Conservation (phyloP, 2,113 vertebrate genomes). For the Upupa epops region DNA sequence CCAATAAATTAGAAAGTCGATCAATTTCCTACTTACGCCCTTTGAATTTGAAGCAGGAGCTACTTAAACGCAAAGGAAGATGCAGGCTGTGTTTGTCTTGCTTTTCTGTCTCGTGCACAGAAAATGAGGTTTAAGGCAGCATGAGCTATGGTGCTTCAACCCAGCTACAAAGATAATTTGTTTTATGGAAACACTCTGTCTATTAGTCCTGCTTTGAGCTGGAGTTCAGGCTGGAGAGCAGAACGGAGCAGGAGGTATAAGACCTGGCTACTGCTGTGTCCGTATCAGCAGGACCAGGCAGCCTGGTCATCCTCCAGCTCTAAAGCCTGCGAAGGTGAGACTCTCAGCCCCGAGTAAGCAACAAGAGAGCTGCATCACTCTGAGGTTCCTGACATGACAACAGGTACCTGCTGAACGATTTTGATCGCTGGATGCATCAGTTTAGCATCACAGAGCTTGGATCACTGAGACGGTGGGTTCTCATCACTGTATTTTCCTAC, state of each 20-base stretch:
- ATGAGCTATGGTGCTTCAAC: background rate
- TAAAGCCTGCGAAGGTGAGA: rapidly evolving
- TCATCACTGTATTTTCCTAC: background rate
- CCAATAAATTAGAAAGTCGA: conserved; percentile 67
- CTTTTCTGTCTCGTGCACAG: conserved; percentile 4
- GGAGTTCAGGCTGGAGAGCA: background rate
- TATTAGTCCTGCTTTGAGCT: background rate
- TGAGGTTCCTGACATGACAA: background rate
- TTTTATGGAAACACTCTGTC: conserved; percentile 7
- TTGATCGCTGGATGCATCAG: rapidly evolving
- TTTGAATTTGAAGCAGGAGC: conserved; percentile 61
- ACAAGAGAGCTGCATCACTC: rapidly evolving
- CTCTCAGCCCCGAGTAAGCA: background rate
- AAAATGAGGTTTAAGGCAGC: conserved; percentile 13
- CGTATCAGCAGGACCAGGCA: background rate
- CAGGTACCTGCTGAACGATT: background rate
- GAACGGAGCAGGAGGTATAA: background rate
- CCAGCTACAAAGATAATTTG: conserved; percentile 16
- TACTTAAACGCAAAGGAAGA: conserved; percentile 22
- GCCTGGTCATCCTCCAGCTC: background rate
- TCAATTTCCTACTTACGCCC: conserved; percentile 55
- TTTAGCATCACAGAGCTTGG: rapidly evolving
- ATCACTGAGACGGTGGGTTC: background rate
- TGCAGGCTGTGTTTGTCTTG: background rate
- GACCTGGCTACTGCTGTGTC: rapidly evolving